Percentiles rank a stretch among this genome's conserved stretches.
Conservation (phyloP, 2,888 invertebrate species). For the Melinopterus prodromus region DNA sequence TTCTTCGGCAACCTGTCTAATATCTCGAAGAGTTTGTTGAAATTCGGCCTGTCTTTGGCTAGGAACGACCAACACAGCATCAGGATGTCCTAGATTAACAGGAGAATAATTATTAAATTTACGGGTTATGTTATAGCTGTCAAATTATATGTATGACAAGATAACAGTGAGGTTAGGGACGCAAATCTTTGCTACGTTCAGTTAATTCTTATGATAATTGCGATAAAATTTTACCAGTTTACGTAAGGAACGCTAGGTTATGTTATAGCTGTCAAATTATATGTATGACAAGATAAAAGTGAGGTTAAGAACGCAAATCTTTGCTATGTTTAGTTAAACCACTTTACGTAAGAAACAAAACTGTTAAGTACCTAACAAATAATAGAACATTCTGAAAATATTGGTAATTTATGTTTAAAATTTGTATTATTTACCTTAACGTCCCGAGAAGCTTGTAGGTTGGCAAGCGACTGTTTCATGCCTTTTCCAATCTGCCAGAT, state of each 20-base stretch:
- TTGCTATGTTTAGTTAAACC: too few relatives aligned
- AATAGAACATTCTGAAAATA: background rate
- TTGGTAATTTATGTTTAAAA: background rate
- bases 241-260: too few relatives aligned
- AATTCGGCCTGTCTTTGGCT: constrained; percentile 87
- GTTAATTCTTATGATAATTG: too few relatives aligned
- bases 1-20: constrained; percentile 95
- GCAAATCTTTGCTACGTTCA: too few relatives aligned
- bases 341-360: background rate
- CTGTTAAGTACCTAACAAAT: background rate
- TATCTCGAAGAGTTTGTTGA: constrained; percentile 82
- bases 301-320: background rate
- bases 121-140: background rate
- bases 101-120: background rate
- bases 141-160: too few relatives aligned
- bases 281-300: too few relatives aligned
- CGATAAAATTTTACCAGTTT: background rate
- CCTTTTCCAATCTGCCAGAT: constrained; percentile 99
- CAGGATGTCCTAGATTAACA: constrained; percentile 81
- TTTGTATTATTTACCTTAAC: constrained; percentile 78
- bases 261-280: too few relatives aligned
- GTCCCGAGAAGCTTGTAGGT: constrained; percentile 93
- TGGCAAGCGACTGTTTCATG: constrained; percentile 93
- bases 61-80: constrained; percentile 97
- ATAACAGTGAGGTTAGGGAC: too few relatives aligned